A percentile compares a stretch with the other conserved stretches of the same genome.
Conservation (phyloP, 2,888 invertebrate genomes). For the Beris chalybata region DNA sequence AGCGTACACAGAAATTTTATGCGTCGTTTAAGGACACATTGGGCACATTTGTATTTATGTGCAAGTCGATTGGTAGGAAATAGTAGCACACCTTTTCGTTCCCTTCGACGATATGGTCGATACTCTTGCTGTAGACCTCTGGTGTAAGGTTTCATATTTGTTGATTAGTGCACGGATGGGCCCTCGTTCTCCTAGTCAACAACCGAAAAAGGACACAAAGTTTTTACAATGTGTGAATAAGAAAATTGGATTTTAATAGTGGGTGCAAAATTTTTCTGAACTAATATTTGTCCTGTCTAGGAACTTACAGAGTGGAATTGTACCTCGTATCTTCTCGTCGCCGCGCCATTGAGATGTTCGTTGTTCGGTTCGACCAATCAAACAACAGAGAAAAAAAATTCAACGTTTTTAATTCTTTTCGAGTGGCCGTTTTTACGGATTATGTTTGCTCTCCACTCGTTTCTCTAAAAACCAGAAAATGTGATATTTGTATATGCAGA, state of each 20-base stretch:
- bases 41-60: no score
- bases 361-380: neutral
- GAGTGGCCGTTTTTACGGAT: constrained; percentile 25
- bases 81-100: no score
- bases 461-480: constrained; percentile 28
- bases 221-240: constrained; percentile 12
- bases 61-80: no score
- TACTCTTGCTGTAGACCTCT: no score
- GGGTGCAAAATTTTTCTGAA: constrained; percentile 15
- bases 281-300: constrained; percentile 6
- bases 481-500: constrained; percentile 24
- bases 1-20: no score
- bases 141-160: no score
- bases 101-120: no score
- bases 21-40: no score
- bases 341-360: neutral
- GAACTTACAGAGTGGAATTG: neutral
- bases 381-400: constrained; percentile 1
- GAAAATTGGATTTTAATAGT: constrained; percentile 30
- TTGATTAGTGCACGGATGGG: no score
- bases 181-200: no score
- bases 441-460: constrained; percentile 29
- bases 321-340: neutral
- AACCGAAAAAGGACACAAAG: no score
- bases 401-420: constrained; percentile 20